Conservation (phyloP, 2,888 invertebrate genomes). For the Empis stercorea region DNA sequence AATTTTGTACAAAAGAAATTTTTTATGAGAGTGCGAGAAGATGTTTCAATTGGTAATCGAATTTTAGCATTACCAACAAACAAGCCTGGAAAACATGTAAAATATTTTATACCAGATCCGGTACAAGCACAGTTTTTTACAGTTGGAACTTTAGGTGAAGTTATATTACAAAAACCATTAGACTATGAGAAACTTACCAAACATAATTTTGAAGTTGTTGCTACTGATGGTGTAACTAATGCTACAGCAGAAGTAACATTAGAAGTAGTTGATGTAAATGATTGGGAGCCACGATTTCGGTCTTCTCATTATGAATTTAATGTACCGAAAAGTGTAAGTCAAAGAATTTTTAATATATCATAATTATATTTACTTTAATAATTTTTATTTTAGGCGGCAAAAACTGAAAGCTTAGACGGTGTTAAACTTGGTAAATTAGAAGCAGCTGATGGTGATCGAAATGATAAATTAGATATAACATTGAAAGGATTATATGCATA, state of each 20-base stretch:
- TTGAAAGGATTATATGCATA: slow-evolving; percentile 56
- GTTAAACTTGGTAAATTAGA: slow-evolving; percentile 53
- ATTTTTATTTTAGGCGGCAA: slow-evolving; percentile 16
- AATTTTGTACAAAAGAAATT: slow-evolving; percentile 58
- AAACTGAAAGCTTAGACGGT: slow-evolving; percentile 28
- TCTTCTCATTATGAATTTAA: slow-evolving; percentile 76
- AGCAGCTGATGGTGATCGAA: slow-evolving; percentile 76
- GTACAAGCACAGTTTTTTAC: slow-evolving; percentile 61
- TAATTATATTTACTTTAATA: background rate
- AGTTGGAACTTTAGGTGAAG: slow-evolving; percentile 66
- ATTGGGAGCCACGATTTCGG: slow-evolving; percentile 85
- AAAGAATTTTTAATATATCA: background rate
- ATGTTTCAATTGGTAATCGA: slow-evolving; percentile 58
- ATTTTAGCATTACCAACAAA: slow-evolving; percentile 58
- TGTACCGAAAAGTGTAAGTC: slow-evolving; percentile 32
- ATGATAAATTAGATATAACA: slow-evolving; percentile 59
- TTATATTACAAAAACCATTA: slow-evolving; percentile 57
- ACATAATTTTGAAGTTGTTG: slow-evolving; percentile 68
- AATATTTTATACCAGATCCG: slow-evolving; percentile 63
- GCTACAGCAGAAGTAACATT: slow-evolving; percentile 72
- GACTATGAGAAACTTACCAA: slow-evolving; percentile 64
- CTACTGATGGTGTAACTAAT: slow-evolving; percentile 60
- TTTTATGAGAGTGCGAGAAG: slow-evolving; percentile 60
- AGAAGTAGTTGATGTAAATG: slow-evolving; percentile 74
- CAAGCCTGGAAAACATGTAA: slow-evolving; percentile 50